Base-by-base conservation (phyloP, 2,113 vertebrate species). In the Dissostichus mawsoni region DNA sequence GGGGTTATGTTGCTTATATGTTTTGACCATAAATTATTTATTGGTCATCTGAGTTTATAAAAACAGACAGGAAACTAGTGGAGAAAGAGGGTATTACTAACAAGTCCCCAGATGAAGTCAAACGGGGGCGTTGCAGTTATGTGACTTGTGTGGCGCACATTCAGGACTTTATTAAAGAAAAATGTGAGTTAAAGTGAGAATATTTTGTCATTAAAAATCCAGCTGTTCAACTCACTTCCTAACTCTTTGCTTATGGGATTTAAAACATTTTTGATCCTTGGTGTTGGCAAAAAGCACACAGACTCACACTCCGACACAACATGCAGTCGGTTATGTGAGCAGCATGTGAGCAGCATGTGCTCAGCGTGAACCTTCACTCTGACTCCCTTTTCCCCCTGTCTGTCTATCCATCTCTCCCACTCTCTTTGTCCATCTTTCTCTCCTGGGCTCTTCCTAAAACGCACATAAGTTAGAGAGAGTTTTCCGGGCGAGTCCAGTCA, bases 331-430 rank as follows among this genome's bases (percentile, higher is more conserved):
- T 92, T 89, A 85, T 62, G 62, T 10, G 36, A 86, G 78, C 85
- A 89, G 87, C 89, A 73, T 90, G 85, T 10, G 36, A 86, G 78
- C 85, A 89, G 87, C 89, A 73, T 90, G 85, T 77, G 82, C 87
- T 72, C 90, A 88, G 86, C 83, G 4, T 90, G 91, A 91, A 77
- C 79, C 84, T 73, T 82, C 72, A 59, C 68, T 81, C 77, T 86
- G 52, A 13, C 77, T 80, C 58, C 50, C 76, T 79, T 81, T 80
- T 83, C 29, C 48, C 44, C 47, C 25, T 33, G 58, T 66, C 80
- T 78, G 77, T 85, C 90, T 67, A 87, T 91, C 90, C 68, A 79
- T 89, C 89, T 83, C 36, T 70, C 70, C 57, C 51, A 68, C 36
- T 41, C 36, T 41, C 70, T 5, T 36, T 3, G 78, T 90, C 88